These are phyloP conservation scores for Calliopum simillimum DNA, from an alignment of 2,888 invertebrate genomes.

Conservation along the genomic window DNA sequence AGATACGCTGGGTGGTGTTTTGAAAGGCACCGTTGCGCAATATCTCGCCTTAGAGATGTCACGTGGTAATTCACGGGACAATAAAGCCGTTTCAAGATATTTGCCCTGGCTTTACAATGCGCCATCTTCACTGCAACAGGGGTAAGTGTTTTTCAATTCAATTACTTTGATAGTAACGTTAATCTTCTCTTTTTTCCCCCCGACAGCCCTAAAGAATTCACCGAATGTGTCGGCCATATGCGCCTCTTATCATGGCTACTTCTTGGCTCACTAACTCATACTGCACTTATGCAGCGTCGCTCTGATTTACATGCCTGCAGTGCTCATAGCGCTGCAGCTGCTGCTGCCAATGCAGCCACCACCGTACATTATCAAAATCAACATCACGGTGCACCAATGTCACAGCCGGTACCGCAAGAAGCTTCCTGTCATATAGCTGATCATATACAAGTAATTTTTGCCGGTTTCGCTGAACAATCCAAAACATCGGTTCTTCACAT, in stretches of 20 bases:
- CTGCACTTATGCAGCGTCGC: conserved; percentile 71
- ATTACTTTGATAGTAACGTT: background rate
- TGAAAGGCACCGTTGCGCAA: conserved; percentile 96
- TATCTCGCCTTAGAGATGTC: conserved; percentile 95
- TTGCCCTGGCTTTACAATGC: conserved; percentile 92
- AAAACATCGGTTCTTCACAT: conserved; percentile 93
- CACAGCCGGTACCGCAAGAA: conserved; percentile 94
- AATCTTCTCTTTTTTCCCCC: background rate
- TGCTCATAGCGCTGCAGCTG: conserved; percentile 47
- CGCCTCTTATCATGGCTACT: conserved; percentile 95
- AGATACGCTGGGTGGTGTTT: conserved; percentile 94
- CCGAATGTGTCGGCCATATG: conserved; percentile 95
- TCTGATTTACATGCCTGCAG: conserved; percentile 48
- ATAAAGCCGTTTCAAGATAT: conserved; percentile 81
- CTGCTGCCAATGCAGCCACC: conserved; percentile 44
- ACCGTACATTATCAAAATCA: conserved; percentile 55
- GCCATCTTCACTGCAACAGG: conserved; percentile 83
- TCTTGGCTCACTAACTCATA: conserved; percentile 93
- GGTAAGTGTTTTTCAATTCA: conserved; percentile 68
- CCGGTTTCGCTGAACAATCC: conserved; percentile 95
- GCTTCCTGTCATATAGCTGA: conserved; percentile 97
- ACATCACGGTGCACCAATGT: conserved; percentile 56
- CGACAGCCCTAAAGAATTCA: conserved; percentile 87
- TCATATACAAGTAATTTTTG: conserved; percentile 94
- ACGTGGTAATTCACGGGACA: conserved; percentile 85